Evolutionary conservation across 2,113 vertebrate genomes (phyloP).

Genomic region (Salvelinus sp.): DNA sequence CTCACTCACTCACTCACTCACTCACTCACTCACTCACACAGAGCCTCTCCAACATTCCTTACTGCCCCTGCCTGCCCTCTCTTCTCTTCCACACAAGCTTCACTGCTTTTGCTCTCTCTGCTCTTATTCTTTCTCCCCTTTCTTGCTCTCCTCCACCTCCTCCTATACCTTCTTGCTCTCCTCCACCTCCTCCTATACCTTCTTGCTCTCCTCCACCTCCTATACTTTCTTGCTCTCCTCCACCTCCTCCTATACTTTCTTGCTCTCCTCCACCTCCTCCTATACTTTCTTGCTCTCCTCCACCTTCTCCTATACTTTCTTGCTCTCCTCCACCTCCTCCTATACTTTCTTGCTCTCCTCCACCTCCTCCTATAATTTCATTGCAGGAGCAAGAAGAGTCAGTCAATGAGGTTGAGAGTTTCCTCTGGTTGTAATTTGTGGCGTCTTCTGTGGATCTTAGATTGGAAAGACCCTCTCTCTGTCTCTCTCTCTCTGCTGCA

Average conservation of each 20-base stretch:
- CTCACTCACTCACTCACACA: neutral
- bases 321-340: neutral
- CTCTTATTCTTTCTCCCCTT: neutral
- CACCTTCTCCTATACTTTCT: neutral
- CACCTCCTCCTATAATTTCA: slow-evolving; percentile 25
- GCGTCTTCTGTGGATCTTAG: neutral
- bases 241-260: neutral
- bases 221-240: slow-evolving; percentile 21
- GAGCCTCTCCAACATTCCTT: slow-evolving; percentile 45
- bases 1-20: neutral
- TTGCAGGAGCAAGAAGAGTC: slow-evolving; percentile 62
- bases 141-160: neutral
- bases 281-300: slow-evolving; percentile 6
- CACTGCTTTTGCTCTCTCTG: neutral
- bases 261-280: too few relatives aligned
- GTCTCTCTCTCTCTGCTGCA: slow-evolving; percentile 41
- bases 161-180: too few relatives aligned
- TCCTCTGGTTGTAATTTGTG: slow-evolving; percentile 22
- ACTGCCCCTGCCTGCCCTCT: slow-evolving; percentile 18
- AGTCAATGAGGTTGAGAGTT: slow-evolving; percentile 39
- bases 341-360: too few relatives aligned
- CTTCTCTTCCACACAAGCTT: slow-evolving; percentile 12
- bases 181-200: neutral
- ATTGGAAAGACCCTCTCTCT: slow-evolving; percentile 8
- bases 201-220: neutral